Percentiles rank a stretch among this genome's conserved stretches.
Evolutionary conservation across 2,113 vertebrate genomes (phyloP).

Genomic region (Tonatia bakeri): DNA sequence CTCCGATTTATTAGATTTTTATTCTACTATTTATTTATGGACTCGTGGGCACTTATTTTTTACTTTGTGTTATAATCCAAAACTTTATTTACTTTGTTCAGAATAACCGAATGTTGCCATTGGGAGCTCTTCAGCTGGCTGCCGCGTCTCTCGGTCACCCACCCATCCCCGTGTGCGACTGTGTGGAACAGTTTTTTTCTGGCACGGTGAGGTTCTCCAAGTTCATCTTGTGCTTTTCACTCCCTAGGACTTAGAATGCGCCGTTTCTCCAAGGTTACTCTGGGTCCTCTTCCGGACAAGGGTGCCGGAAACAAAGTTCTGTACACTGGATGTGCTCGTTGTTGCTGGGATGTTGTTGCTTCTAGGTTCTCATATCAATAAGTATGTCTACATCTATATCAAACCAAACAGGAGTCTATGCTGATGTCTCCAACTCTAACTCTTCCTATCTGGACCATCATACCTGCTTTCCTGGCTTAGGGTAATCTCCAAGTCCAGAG

Average conservation of each 20-base stretch:
- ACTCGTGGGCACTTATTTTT: neutral
- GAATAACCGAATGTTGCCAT: neutral
- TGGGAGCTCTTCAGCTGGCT: neutral
- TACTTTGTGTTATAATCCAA: neutral
- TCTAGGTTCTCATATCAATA: neutral
- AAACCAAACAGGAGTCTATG: neutral
- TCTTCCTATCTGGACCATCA: neutral
- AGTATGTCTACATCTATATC: neutral
- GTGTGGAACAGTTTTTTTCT: neutral
- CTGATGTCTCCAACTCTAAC: neutral
- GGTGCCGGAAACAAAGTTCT: neutral
- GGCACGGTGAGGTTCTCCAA: neutral
- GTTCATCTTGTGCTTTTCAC: neutral
- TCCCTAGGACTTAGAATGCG: neutral
- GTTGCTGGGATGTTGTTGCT: neutral
- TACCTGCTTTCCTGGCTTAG: neutral
- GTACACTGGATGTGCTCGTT: accelerated
- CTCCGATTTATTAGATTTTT: neutral
- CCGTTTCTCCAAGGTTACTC: neutral
- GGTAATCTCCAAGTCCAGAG: neutral
- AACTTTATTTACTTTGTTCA: neutral
- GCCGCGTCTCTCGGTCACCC: neutral
- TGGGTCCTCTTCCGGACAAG: neutral
- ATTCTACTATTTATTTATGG: neutral
- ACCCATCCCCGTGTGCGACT: neutral